These are phyloP conservation scores for Tribolium castaneum DNA, from an alignment of 1,140 invertebrate species.

Conservation along the genomic window DNA sequence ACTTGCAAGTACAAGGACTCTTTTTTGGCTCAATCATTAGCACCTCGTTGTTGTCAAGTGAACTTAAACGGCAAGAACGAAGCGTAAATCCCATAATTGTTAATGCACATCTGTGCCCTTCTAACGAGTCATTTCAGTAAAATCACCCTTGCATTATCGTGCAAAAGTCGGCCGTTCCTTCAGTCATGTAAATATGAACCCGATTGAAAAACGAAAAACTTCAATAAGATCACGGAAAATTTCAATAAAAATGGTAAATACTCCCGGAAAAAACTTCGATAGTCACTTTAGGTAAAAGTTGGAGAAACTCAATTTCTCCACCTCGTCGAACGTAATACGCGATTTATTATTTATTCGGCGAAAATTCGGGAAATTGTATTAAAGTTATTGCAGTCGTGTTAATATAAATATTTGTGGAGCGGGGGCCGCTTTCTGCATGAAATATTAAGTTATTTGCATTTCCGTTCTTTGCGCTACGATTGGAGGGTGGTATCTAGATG, in stretches of 20 bases:
- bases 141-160: constrained; percentile 21
- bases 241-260: constrained; percentile 11
- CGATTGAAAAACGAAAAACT: constrained; percentile 22
- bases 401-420: constrained; percentile 25
- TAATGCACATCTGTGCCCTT: background rate
- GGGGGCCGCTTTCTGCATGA: constrained; percentile 33
- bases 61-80: background rate
- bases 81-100: background rate
- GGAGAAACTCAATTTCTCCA: constrained; percentile 11
- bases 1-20: too few species aligned
- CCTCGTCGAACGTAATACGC: background rate
- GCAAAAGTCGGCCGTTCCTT: background rate
- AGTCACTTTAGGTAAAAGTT: constrained; percentile 31
- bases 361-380: background rate
- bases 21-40: too few species aligned
- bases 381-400: constrained; percentile 29
- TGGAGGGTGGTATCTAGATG: constrained; percentile 44
- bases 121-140: constrained; percentile 10
- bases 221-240: constrained; percentile 18
- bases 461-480: constrained; percentile 34
- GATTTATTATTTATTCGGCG: constrained; percentile 7
- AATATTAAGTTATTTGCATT: constrained; percentile 47
- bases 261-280: constrained; percentile 2
- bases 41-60: background rate
- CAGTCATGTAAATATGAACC: constrained; percentile 5